Evolutionary conservation across 1,140 invertebrate species (phyloP).

Genomic region (Diabrotica undecimpunctata): DNA sequence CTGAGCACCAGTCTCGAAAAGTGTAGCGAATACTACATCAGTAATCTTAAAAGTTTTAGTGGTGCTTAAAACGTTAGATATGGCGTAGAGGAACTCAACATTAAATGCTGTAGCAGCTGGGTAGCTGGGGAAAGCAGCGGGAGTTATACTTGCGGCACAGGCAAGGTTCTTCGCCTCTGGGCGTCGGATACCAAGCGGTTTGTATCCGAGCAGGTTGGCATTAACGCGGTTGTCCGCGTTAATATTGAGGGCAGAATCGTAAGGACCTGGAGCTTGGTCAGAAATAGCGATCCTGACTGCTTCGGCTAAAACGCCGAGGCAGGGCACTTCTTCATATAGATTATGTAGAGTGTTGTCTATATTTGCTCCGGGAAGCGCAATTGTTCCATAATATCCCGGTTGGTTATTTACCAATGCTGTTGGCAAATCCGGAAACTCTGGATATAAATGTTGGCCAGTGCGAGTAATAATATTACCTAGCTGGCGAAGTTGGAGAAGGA

Average conservation of each 20-base stretch:
- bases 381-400: slow-evolving; percentile 1
- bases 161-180: not conserved
- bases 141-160: not conserved
- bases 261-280: not conserved
- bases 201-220: not conserved
- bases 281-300: not conserved
- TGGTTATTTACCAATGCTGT: too few species aligned
- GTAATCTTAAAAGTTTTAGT: not conserved
- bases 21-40: not conserved
- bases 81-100: not conserved
- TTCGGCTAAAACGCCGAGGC: slow-evolving; percentile 15
- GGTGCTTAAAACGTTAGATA: not conserved
- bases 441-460: too few species aligned
- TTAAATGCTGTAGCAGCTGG: not conserved
- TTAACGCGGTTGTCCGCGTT: too few species aligned
- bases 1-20: not conserved
- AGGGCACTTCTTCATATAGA: too few species aligned
- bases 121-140: not conserved
- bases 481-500: too few species aligned
- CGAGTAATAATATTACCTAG: too few species aligned
- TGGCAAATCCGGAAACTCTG: too few species aligned
- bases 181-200: not conserved
- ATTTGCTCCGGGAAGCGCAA: not conserved
- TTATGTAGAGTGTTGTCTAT: slow-evolving; percentile 17
- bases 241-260: not conserved